Evolutionary conservation across 2,113 vertebrate genomes (phyloP), one percentile per base, ranked within the genome.

Genomic region (Chaetorhynchus papuensis): DNA sequence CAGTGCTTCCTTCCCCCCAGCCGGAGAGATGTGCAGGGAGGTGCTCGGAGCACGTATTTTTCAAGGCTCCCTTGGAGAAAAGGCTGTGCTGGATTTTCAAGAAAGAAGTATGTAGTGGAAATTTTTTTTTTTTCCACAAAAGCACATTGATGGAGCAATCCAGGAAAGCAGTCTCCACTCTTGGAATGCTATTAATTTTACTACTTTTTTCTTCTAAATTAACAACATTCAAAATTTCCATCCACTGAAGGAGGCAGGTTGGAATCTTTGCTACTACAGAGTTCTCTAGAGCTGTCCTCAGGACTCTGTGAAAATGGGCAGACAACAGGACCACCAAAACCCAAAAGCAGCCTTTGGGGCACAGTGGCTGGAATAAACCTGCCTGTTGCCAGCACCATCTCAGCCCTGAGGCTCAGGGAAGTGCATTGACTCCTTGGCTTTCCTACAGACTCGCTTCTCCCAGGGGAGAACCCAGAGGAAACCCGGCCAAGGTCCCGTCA

Each of bases 131-230:
- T 66, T 35, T 24, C 92, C 74, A 70, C 89, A 92, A 95, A 96
- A 95, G 50, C 83, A 81, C 60, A 83, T 47, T 93, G 84, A 89
- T 75, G 69, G 69, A 93, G 90, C 72, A 83, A 81, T 24, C 78
- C 89, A 87, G 93, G 83, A 94, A 96, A 83, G 72, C 44, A 68
- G 87, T 27, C 93, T 94, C 83, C 68, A 71, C 66, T 47, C 64
- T 10, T 84, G 74, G 83, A 94, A 92, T 75, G 65, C 69, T 59
- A 74, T 64, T 92, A 47, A 71, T 82, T 94, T 82, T 71, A 84
- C 44, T 75, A 3, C 24, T 87, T 89, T 83, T 81, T 89, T 77
- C 52, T 84, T 83, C 8, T 24, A 89, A 89, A 87, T 87, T 37
- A 95, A 50, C 17, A 1, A 42, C 1, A 27, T 35, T 86, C 71